These are phyloP conservation scores for Enteromius trimaculatus DNA, from an alignment of 2,797 vertebrate genomes.

Conservation along the genomic window DNA sequence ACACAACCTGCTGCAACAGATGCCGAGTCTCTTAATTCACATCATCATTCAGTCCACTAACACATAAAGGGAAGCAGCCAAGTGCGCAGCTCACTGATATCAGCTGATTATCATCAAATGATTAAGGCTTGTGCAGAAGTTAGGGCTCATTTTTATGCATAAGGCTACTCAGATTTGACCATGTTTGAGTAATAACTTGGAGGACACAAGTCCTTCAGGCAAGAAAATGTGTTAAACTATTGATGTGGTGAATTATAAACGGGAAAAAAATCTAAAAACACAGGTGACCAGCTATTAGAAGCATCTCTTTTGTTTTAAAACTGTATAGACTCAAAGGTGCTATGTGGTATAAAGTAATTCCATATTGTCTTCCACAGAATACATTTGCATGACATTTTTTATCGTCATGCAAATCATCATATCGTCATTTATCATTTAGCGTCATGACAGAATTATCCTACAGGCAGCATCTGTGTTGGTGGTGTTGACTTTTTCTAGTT, in stretches of 20 bases:
- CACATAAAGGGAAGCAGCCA: slow-evolving; percentile 52
- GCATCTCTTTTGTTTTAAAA: background rate
- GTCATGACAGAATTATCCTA: too few relatives aligned
- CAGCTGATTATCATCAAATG: slow-evolving; percentile 37
- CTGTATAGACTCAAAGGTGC: too few relatives aligned
- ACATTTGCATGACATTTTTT: background rate
- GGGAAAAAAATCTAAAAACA: background rate
- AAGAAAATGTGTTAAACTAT: background rate
- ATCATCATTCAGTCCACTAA: slow-evolving; percentile 65
- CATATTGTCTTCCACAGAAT: background rate
- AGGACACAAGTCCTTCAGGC: background rate
- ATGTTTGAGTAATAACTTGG: background rate
- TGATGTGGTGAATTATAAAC: background rate
- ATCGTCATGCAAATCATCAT: too few relatives aligned
- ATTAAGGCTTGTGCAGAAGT: slow-evolving; percentile 44
- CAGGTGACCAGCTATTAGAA: background rate
- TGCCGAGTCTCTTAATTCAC: slow-evolving; percentile 66
- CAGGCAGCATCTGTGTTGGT: too few relatives aligned
- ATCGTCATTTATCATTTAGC: too few relatives aligned
- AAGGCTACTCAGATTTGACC: slow-evolving; percentile 3
- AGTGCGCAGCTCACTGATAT: slow-evolving; percentile 35
- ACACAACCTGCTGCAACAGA: slow-evolving; percentile 63
- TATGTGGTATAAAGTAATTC: background rate
- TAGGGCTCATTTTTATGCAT: slow-evolving; percentile 13
- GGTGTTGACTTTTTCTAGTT: too few relatives aligned